Percentiles rank a stretch among this genome's conserved stretches.
Conservation (phyloP, 2,113 vertebrate species). For the Eptesicus fuscus region DNA sequence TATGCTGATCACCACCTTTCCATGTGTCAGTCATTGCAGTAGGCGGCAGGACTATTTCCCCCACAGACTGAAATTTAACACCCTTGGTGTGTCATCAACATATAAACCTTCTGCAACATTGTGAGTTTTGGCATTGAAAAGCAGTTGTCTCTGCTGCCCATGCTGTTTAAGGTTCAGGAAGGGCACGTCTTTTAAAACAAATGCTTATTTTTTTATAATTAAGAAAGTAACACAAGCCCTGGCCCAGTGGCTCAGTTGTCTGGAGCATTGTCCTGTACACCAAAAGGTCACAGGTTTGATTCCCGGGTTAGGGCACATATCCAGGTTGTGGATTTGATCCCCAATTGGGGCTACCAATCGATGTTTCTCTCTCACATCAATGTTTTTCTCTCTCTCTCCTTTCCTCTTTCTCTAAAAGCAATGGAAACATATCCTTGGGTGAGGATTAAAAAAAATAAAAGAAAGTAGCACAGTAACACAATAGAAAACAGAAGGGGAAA, state of each 20-base stretch:
- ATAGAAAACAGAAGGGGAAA: slow-evolving; percentile 20
- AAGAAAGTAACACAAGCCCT: not conserved
- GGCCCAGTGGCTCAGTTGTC: not conserved
- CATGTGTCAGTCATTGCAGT: not conserved
- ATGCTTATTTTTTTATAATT: slow-evolving; percentile 22
- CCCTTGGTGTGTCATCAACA: not conserved
- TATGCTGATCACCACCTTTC: not conserved
- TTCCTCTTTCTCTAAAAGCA: not conserved
- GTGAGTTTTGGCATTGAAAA: not conserved
- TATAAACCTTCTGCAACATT: not conserved
- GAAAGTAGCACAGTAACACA: not conserved
- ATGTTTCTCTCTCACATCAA: not conserved
- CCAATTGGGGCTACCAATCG: not conserved
- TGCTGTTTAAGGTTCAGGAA: not conserved
- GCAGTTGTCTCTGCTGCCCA: not conserved
- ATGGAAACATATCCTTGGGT: not conserved
- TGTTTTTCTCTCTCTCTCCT: not conserved
- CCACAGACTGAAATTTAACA: not conserved
- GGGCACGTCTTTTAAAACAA: not conserved
- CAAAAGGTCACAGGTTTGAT: not conserved
- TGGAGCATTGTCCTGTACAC: not conserved
- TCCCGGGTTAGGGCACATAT: not conserved
- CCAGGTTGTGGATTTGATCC: not conserved
- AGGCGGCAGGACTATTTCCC: not conserved
- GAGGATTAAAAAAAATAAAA: not conserved